Conservation (phyloP, 2,797 vertebrate genomes). For the Falco biarmicus region DNA sequence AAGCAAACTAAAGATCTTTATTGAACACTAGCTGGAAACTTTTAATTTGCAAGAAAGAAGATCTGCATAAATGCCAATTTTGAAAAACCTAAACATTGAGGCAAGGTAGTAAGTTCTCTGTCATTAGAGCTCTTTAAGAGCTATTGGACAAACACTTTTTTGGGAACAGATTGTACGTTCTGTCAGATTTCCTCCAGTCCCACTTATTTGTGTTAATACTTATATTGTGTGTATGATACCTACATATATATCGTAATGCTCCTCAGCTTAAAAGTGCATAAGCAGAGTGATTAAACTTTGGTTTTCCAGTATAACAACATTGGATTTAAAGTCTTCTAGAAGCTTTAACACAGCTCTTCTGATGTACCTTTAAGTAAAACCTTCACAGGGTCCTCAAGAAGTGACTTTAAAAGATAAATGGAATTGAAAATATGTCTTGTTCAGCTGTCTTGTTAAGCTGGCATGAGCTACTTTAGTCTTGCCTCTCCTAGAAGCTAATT, state of each 20-base stretch:
- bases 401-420: not conserved
- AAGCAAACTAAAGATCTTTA: not conserved
- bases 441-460: not conserved
- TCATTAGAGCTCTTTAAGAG: not conserved
- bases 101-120: not conserved
- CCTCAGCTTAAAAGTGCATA: not conserved
- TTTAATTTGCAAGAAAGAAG: not conserved
- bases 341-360: not conserved
- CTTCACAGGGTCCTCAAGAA: not conserved
- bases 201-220: not conserved
- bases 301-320: not conserved
- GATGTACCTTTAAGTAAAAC: not conserved
- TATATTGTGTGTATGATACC: not conserved
- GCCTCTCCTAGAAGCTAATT: constrained; percentile 13
- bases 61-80: not conserved
- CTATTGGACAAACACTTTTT: not conserved
- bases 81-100: not conserved
- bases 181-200: not conserved
- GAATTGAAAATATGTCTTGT: not conserved
- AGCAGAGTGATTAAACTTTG: not conserved
- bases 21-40: not conserved
- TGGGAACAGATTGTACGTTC: not conserved
- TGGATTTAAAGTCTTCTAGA: not conserved
- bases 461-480: not conserved
- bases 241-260: not conserved